Conservation (phyloP, 2,888 invertebrate species). For the Teinopalpus imperialis region DNA sequence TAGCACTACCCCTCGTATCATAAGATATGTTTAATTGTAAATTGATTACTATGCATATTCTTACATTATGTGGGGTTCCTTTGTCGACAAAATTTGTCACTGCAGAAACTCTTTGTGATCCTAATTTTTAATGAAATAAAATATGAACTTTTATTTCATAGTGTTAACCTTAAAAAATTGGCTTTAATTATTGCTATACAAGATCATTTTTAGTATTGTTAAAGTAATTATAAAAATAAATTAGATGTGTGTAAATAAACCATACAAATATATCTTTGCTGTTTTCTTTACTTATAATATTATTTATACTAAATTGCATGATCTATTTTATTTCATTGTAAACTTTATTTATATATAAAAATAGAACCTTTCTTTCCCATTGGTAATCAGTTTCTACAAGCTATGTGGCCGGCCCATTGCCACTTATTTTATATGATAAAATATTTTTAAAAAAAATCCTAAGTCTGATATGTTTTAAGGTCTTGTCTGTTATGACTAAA, state of each 20-base stretch:
- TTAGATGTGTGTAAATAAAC: constrained; percentile 12
- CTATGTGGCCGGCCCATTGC: too few species aligned
- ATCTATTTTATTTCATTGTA: too few species aligned
- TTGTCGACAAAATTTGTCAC: constrained; percentile 72
- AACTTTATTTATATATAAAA: too few species aligned
- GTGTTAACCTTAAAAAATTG: constrained; percentile 3
- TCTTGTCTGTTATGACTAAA: too few species aligned
- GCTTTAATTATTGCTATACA: not conserved
- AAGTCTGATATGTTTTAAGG: too few species aligned
- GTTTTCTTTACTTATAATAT: constrained; percentile 18
- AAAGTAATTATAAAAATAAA: constrained; percentile 10
- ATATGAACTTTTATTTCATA: constrained; percentile 22
- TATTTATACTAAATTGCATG: not conserved
- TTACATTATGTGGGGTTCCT: constrained; percentile 65
- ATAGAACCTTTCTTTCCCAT: too few species aligned
- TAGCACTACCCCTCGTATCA: constrained; percentile 1
- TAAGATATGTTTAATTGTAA: constrained; percentile 9
- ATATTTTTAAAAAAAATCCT: too few species aligned
- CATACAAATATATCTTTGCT: constrained; percentile 20
- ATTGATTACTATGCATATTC: constrained; percentile 15
- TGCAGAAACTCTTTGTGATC: constrained; percentile 79
- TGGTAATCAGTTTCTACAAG: too few species aligned
- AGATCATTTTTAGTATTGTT: constrained; percentile 11
- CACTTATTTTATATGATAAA: too few species aligned
- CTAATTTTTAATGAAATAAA: constrained; percentile 35